phyloP scores from a whole-genome alignment of 2,888 invertebrate species.

The Plebejus melissa region DNA sequence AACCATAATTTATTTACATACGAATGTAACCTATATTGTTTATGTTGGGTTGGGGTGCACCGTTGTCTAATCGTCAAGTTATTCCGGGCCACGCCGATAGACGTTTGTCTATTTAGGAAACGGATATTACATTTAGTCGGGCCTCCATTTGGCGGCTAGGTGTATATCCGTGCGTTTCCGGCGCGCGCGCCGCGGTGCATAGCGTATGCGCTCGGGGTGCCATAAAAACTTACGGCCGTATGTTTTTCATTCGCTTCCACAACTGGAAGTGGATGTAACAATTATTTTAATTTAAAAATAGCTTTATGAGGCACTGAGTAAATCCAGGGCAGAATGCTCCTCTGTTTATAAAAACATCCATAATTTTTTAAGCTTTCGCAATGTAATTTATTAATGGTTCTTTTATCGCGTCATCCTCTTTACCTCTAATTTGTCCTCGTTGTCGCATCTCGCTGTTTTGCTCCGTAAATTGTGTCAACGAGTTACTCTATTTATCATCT shows the following conservation, averaged over 20 bases:
- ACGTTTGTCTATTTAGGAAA: conserved; percentile 79
- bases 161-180: conserved; percentile 73
- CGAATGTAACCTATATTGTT: conserved; percentile 30
- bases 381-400: conserved; percentile 11
- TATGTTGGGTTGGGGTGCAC: conserved; percentile 32
- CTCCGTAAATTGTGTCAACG: conserved; percentile 9
- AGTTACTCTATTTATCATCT: background rate
- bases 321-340: background rate
- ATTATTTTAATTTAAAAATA: conserved; percentile 4
- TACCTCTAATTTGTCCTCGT: conserved; percentile 2
- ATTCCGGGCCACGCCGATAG: conserved; percentile 74
- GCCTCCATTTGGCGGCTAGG: conserved; percentile 76
- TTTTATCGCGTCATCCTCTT: conserved; percentile 9
- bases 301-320: background rate
- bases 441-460: background rate
- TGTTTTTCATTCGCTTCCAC: conserved; percentile 54
- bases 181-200: conserved; percentile 65
- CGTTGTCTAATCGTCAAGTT: conserved; percentile 69
- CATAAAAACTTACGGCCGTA: conserved; percentile 65
- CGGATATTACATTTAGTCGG: conserved; percentile 77
- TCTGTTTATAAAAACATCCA: background rate
- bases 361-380: background rate
- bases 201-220: conserved; percentile 65
- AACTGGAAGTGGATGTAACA: conserved; percentile 23
- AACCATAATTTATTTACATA: background rate